phyloP scores from a whole-genome alignment of 2,888 invertebrate species.

The Nemurella pictetii region DNA sequence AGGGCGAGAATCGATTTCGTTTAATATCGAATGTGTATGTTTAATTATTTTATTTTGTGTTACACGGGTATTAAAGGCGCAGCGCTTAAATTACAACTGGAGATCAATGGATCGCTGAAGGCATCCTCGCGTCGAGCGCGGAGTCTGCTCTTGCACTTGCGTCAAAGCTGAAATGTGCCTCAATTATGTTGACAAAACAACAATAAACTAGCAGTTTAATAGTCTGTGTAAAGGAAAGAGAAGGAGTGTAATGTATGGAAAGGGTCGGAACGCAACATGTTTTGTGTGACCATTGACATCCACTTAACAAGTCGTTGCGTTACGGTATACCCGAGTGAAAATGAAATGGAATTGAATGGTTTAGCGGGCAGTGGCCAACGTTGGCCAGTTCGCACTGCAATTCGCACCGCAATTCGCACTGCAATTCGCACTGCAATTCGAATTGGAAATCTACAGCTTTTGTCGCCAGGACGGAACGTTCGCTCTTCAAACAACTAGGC shows the following conservation, averaged over 20 bases:
- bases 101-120: neutral
- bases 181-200: neutral
- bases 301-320: neutral
- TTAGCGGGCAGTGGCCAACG: too few species aligned
- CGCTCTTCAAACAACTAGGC: too few species aligned
- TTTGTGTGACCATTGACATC: neutral
- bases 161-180: neutral
- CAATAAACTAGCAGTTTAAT: neutral
- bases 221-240: too few species aligned
- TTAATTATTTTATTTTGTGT: slow-evolving; percentile 26
- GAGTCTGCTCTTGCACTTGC: neutral
- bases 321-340: too few species aligned
- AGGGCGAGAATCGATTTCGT: slow-evolving; percentile 29
- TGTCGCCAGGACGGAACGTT: too few species aligned
- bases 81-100: neutral
- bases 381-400: too few species aligned
- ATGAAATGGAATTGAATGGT: too few species aligned
- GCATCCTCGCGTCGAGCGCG: neutral
- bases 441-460: too few species aligned
- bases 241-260: neutral
- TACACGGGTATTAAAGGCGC: slow-evolving; percentile 2
- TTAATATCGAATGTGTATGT: neutral
- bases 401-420: too few species aligned
- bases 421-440: too few species aligned
- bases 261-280: neutral